A percentile compares a stretch with the other conserved stretches of the same genome.
Evolutionary conservation across 2,888 invertebrate genomes (phyloP).

Genomic region (Coelogynopora nodosa): DNA sequence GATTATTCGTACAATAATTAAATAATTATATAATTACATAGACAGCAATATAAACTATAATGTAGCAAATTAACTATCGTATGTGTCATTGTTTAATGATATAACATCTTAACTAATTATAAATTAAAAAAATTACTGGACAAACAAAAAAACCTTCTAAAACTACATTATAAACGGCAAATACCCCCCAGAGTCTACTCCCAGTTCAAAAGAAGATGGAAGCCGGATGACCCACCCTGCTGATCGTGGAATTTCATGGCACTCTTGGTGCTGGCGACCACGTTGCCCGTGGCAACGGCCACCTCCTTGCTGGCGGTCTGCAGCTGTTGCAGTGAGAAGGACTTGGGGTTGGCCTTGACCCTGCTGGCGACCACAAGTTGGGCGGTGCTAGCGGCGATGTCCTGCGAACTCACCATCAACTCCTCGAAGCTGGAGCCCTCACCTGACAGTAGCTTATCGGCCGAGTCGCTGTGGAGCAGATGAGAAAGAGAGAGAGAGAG

Average conservation of each 20-base stretch:
- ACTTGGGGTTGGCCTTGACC: constrained; percentile 84
- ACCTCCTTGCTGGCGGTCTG: constrained; percentile 81
- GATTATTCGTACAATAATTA: no score
- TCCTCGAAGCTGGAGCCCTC: constrained; percentile 79
- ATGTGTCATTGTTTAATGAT: no score
- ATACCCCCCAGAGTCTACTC: no score
- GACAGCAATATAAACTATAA: no score
- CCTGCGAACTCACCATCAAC: constrained; percentile 90
- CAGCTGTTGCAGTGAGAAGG: constrained; percentile 74
- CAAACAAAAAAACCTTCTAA: no score
- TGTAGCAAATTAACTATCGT: no score
- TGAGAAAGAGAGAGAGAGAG: not conserved
- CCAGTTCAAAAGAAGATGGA: no score
- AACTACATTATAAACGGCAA: no score
- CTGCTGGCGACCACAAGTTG: constrained; percentile 90
- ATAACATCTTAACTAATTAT: no score
- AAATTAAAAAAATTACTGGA: no score
- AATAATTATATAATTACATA: no score
- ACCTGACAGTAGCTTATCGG: constrained; percentile 78
- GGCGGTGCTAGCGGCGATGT: constrained; percentile 89
- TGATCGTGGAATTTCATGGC: constrained; percentile 72
- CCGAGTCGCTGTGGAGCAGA: constrained; percentile 70
- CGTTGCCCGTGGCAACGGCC: constrained; percentile 81
- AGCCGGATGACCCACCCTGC: constrained; percentile 16
- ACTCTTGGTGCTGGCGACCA: constrained; percentile 87